A percentile compares a stretch with the other conserved stretches of the same genome.
Conservation (phyloP, 2,113 vertebrate genomes). For the Phalacrocorax aristotelis region DNA sequence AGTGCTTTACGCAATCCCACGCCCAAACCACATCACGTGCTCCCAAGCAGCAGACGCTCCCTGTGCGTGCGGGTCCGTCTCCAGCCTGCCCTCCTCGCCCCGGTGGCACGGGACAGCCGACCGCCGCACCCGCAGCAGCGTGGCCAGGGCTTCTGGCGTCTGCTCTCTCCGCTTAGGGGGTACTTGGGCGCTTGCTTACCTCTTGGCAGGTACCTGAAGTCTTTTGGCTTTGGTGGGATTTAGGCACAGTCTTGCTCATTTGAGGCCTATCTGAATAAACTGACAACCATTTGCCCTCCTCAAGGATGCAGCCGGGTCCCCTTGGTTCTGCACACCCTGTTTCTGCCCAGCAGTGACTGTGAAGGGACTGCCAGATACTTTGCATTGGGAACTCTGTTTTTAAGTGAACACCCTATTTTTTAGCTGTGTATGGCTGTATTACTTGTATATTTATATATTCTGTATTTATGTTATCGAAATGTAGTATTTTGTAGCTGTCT, state of each 20-base stretch:
- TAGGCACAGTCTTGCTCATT: not conserved
- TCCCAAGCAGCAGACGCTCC: not conserved
- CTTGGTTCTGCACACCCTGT: not conserved
- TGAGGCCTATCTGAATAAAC: not conserved
- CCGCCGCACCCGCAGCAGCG: rapidly evolving
- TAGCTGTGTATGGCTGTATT: conserved; percentile 72
- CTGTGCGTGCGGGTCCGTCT: not conserved
- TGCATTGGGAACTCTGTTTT: conserved; percentile 37
- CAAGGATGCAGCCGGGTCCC: not conserved
- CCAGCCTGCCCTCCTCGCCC: rapidly evolving
- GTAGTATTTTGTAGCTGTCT: conserved; percentile 78
- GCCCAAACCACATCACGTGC: rapidly evolving
- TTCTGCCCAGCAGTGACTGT: conserved; percentile 12
- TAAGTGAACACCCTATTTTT: conserved; percentile 50
- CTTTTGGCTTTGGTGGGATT: not conserved
- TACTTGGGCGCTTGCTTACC: not conserved
- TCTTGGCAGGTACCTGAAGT: not conserved
- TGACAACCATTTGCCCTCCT: not conserved
- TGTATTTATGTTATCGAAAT: conserved; percentile 76
- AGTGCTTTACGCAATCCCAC: rapidly evolving
- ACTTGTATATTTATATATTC: conserved; percentile 77
- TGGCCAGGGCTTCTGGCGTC: not conserved
- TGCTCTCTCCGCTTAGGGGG: rapidly evolving
- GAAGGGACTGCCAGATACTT: not conserved
- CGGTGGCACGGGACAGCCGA: rapidly evolving